Evolutionary conservation across 2,888 invertebrate species (phyloP).

Genomic region (Melitaea athalia): DNA sequence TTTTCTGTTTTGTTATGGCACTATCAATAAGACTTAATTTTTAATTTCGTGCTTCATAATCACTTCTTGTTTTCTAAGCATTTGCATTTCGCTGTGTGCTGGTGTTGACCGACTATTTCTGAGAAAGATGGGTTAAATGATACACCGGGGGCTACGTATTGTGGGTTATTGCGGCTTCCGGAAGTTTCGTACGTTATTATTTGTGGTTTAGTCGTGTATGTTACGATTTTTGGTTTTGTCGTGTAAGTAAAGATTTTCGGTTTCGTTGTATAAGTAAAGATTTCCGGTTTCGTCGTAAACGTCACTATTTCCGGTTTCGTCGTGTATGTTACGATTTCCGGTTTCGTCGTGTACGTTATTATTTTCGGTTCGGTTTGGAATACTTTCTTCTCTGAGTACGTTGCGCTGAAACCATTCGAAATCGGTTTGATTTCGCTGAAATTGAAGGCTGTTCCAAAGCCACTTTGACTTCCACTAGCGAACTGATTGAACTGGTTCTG

Average conservation of each 20-base stretch:
- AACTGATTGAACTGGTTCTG: neutral
- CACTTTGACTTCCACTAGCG: slow-evolving; percentile 37
- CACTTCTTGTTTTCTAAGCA: slow-evolving; percentile 68
- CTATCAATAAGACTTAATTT: slow-evolving; percentile 36
- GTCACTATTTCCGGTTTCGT: slow-evolving; percentile 46
- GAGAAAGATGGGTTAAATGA: slow-evolving; percentile 65
- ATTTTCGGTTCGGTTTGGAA: slow-evolving; percentile 61
- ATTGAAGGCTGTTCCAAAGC: slow-evolving; percentile 41
- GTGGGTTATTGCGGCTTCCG: slow-evolving; percentile 68
- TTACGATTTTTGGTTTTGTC: slow-evolving; percentile 61
- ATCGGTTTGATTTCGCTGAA: slow-evolving; percentile 62
- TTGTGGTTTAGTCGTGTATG: slow-evolving; percentile 63
- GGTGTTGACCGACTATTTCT: slow-evolving; percentile 60
- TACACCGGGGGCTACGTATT: slow-evolving; percentile 65
- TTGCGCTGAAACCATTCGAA: slow-evolving; percentile 63
- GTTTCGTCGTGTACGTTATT: slow-evolving; percentile 52
- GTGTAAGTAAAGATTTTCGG: slow-evolving; percentile 64
- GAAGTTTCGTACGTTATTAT: slow-evolving; percentile 65
- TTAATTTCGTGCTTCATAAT: slow-evolving; percentile 27
- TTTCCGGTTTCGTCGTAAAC: slow-evolving; percentile 46
- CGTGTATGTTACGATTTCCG: slow-evolving; percentile 45
- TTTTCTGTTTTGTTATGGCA: slow-evolving; percentile 58
- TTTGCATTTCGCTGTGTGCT: slow-evolving; percentile 67
- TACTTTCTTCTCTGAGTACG: slow-evolving; percentile 66
- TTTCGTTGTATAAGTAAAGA: slow-evolving; percentile 59